Evolutionary conservation across 2,113 vertebrate species (phyloP), one percentile per base, ranked within the genome.

Genomic region (Trematocara stigmaticum): DNA sequence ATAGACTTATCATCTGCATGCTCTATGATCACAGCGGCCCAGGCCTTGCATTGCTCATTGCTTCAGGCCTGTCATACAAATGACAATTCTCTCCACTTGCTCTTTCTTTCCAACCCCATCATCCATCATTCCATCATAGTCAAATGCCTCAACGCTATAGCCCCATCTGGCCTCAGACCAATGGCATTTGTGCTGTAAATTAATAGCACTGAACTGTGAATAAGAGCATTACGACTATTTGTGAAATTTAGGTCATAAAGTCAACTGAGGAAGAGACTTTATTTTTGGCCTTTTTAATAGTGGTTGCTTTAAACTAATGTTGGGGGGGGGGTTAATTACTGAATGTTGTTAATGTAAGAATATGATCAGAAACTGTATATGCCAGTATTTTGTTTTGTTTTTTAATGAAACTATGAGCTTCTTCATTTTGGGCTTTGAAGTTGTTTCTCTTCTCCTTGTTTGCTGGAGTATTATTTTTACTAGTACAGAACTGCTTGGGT

Each of bases 1-100:
- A 92, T 94, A 94, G 93, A 84, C 85, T 92, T 93, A 93, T 94
- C 93, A 93, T 95, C 92, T 93, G 93, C 89, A 87, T 90, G 88
- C 89, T 88, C 87, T 91, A 84, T 93, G 90, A 91, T 93, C 92
- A 88, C 51, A 69, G 91, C 86, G 88, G 91, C 94, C 94, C 86
- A 87, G 88, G 88, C 93, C 87, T 89, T 84, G 79, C 71, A 83
- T 61, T 85, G 87, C 92, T 89, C 74, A 31, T 53, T 57, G 92
- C 91, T 87, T 88, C 35, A 4, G 88, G 92, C 86, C 88, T 85
- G 57, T 66, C 86, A 88, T 81, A 82, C 83, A 90, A 92, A 89
- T 87, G 91, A 91, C 82, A 76, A 10, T 66, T 86, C 83, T 90
- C 59, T 66, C 57, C 11, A 18, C 61, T 56, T 47, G 45, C 74